Evolutionary conservation across 2,888 invertebrate species (phyloP), one percentile per base, ranked within the genome.

Genomic region (Eupeodes latifasciatus): DNA sequence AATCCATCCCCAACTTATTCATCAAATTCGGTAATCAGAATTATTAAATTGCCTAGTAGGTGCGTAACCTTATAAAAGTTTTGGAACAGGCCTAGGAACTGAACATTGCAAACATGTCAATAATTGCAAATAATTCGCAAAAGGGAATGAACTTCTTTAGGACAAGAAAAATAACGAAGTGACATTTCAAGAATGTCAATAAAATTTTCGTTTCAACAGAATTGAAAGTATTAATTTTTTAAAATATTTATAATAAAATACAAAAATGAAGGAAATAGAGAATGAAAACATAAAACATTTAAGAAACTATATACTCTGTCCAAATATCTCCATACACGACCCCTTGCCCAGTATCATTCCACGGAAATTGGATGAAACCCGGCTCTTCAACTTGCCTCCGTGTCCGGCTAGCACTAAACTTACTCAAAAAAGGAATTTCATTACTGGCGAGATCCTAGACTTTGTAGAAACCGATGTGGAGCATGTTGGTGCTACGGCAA

Each of bases 401-500:
- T 91, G 92, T 19, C 82, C 91, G 5, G 92, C 91, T 0, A 93
- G 92, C 81, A 93, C 94, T 4, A 93, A 92, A 81, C 77, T 94
- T 36, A 90, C 91, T 27, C 92, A 93, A 27, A 92, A 93, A 72
- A 94, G 98, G 90, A 96, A 98, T 93, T 95, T 95, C 1, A 94
- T 96, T 47, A 97, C 96, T 1, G 98, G 98, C 6, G 94, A 96
- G 92, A 95, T 98, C 85, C 94, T 95, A 7, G 96, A 96, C 89
- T 96, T 97, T 90, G 94, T 94, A 49, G 96, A 96, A 92, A 94
- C 95, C 0, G 91, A 93, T 34, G 90, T 95, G 5, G 94, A 95
- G 89, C 94, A 95, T 90, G 95, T 95, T 66, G 96, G 96, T 5
- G 95, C 95, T 77, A 96, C 95, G 88, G 95, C 96, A 0, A 95